Evolutionary conservation across 2,113 vertebrate species (phyloP).

Genomic region (Corvus moneduloides): DNA sequence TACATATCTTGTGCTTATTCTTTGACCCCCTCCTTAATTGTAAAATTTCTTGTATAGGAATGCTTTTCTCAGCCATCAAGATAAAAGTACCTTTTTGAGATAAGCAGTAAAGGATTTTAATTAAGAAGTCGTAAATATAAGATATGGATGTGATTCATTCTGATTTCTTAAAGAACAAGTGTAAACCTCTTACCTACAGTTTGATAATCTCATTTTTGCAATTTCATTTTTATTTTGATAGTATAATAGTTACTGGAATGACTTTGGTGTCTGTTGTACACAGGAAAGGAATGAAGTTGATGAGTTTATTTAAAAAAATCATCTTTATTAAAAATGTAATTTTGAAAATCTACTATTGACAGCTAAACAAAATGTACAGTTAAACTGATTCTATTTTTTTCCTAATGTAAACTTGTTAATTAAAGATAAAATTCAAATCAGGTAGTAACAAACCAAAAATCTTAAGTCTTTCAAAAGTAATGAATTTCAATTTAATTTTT

Average conservation of each 20-base stretch:
- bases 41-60: background rate
- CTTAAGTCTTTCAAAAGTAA: constrained; percentile 58
- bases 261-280: background rate
- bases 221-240: background rate
- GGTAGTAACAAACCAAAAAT: background rate
- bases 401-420: background rate
- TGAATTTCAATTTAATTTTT: constrained; percentile 60
- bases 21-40: background rate
- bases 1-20: background rate
- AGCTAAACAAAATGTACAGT: background rate
- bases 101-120: background rate
- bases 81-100: background rate
- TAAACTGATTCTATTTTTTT: background rate
- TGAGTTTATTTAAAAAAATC: background rate
- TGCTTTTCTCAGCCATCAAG: background rate
- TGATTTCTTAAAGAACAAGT: background rate
- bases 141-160: background rate
- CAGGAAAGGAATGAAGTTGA: background rate
- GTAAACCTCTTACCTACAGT: background rate
- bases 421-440: background rate
- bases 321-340: background rate
- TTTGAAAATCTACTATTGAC: background rate
- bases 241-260: background rate
- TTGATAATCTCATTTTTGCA: background rate
- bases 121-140: background rate